phyloP scores from a whole-genome alignment of 1,140 invertebrate genomes.

The Gonioctena quinquepunctata region DNA sequence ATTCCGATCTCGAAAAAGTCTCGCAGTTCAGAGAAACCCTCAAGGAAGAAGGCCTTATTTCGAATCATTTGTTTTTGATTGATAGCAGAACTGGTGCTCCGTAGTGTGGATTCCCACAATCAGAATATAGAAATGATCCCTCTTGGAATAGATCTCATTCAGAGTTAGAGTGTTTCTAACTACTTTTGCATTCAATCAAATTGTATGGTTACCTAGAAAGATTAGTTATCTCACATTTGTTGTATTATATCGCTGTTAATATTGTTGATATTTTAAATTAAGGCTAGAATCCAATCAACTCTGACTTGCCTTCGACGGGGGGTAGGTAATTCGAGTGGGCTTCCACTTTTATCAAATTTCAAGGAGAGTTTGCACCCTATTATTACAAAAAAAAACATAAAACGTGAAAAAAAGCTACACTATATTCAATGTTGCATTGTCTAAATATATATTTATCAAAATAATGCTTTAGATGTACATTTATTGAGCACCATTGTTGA shows the following conservation, averaged over 20 bases:
- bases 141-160: neutral
- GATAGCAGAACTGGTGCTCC: conserved; percentile 35
- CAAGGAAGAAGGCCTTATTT: conserved; percentile 36
- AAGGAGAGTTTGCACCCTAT: neutral
- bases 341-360: neutral
- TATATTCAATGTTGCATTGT: conserved; percentile 34
- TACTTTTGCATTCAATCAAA: conserved; percentile 13
- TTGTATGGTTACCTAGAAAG: conserved; percentile 34
- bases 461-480: conserved; percentile 46
- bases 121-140: too few relatives aligned
- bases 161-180: neutral
- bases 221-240: conserved; percentile 45
- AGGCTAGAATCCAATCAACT: neutral
- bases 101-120: conserved; percentile 35
- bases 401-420: conserved; percentile 27
- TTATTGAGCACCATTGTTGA: conserved; percentile 31
- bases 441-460: conserved; percentile 28
- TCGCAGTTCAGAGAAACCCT: conserved; percentile 21
- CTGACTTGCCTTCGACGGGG: neutral
- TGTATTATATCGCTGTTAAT: conserved; percentile 45
- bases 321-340: neutral
- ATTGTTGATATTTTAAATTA: conserved; percentile 39
- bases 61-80: conserved; percentile 11
- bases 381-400: conserved; percentile 7
- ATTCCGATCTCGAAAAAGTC: conserved; percentile 31